Evolutionary conservation across 2,797 vertebrate genomes (phyloP).

Genomic region (Anomalospiza imberbis): DNA sequence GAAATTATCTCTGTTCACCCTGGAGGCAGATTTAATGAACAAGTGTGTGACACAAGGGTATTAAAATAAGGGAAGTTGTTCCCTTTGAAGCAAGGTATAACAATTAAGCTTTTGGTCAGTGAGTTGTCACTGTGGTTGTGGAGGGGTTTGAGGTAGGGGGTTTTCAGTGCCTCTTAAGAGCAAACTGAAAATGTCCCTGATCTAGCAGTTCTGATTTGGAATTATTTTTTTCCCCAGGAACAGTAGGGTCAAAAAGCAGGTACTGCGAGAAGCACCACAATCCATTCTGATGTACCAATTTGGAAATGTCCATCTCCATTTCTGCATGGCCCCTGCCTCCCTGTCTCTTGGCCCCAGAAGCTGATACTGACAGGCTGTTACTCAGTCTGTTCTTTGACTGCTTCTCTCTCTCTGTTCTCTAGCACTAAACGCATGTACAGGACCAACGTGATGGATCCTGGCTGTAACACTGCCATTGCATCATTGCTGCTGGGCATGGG

Average conservation of each 20-base stretch:
- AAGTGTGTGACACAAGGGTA: neutral
- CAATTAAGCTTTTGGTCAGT: neutral
- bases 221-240: neutral
- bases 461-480: neutral
- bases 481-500: neutral
- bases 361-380: neutral
- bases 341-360: neutral
- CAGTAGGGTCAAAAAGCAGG: neutral
- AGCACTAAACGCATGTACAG: accelerated
- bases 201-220: neutral
- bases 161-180: neutral
- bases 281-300: neutral
- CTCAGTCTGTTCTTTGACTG: neutral
- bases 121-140: neutral
- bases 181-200: neutral
- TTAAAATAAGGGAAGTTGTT: neutral
- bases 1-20: neutral
- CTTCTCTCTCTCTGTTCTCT: neutral
- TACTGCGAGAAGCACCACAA: neutral
- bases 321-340: neutral
- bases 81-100: neutral
- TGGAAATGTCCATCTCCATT: neutral
- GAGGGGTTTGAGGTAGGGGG: neutral
- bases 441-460: neutral
- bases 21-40: neutral